phyloP scores from a whole-genome alignment of 2,888 invertebrate genomes.

The Atrina japonica region DNA sequence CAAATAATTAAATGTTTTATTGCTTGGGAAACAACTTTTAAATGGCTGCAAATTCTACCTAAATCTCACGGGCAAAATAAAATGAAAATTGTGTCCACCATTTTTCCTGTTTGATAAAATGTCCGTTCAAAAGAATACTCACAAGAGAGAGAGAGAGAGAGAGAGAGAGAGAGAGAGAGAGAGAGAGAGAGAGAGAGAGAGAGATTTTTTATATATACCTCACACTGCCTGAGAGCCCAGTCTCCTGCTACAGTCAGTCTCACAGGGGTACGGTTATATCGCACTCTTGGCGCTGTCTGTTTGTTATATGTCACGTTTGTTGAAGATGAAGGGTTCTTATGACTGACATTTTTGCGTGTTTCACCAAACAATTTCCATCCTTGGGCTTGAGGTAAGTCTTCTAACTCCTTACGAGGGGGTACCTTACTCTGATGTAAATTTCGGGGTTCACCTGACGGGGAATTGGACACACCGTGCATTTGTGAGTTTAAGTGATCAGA shows the following conservation, averaged over 20 bases:
- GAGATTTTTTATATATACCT: slow-evolving; percentile 44
- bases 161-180: no score
- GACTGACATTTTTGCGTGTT: background rate
- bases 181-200: no score
- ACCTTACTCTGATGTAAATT: background rate
- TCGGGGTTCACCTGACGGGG: background rate
- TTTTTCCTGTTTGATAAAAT: no score
- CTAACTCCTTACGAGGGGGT: background rate
- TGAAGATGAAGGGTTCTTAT: background rate
- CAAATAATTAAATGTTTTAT: no score
- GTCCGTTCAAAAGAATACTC: no score
- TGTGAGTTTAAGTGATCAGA: background rate
- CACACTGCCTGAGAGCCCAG: slow-evolving; percentile 61
- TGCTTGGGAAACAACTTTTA: no score
- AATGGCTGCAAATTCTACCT: no score
- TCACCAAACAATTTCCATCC: slow-evolving; percentile 20
- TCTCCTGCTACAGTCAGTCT: slow-evolving; percentile 52
- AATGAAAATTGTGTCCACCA: no score
- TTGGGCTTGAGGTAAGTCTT: background rate
- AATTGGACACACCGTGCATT: background rate
- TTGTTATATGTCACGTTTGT: background rate
- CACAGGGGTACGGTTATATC: slow-evolving; percentile 45
- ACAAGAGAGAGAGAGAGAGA: no score
- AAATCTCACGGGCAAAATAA: no score
- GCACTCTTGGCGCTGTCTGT: slow-evolving; percentile 15